phyloP scores from a whole-genome alignment of 2,113 vertebrate species.

The Actinemys pallida region DNA sequence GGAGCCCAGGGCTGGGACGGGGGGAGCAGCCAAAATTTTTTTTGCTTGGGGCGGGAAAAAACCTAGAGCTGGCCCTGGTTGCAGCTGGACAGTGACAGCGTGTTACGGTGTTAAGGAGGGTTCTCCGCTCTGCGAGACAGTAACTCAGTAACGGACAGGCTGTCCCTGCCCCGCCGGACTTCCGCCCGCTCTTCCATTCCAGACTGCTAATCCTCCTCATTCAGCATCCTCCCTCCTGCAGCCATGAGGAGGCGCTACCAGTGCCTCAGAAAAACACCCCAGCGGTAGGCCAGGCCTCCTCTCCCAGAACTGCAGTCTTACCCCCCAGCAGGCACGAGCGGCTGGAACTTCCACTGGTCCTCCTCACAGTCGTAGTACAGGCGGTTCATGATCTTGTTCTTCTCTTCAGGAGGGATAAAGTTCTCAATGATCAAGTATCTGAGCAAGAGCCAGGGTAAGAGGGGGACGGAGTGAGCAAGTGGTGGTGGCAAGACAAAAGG shows the following conservation, averaged over 20 bases:
- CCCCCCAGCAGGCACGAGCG: constrained; percentile 87
- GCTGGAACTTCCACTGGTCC: constrained; percentile 94
- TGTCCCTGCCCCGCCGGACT: not conserved
- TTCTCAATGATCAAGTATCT: constrained; percentile 97
- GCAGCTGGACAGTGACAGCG: not conserved
- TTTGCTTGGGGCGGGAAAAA: too few species aligned
- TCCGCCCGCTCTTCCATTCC: not conserved
- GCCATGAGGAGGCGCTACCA: not conserved
- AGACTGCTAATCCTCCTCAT: not conserved
- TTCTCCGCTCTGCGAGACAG: not conserved
- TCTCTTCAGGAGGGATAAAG: constrained; percentile 95
- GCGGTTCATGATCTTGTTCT: constrained; percentile 96
- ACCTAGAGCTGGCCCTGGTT: too few species aligned
- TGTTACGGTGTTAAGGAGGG: not conserved
- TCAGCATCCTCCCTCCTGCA: rapidly evolving
- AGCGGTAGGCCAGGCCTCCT: not conserved
- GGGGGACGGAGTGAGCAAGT: rapidly evolving
- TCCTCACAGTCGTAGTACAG: constrained; percentile 93
- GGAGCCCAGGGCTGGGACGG: too few species aligned
- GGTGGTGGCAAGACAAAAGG: rapidly evolving
- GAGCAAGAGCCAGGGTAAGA: not conserved
- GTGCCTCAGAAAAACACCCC: too few species aligned
- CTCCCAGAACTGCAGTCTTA: constrained; percentile 60
- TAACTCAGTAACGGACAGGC: not conserved
- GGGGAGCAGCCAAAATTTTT: too few species aligned